Percentiles rank a stretch among this genome's conserved stretches.
Conservation (phyloP, 2,113 vertebrate species). For the Oxygymnocypris stewartii region DNA sequence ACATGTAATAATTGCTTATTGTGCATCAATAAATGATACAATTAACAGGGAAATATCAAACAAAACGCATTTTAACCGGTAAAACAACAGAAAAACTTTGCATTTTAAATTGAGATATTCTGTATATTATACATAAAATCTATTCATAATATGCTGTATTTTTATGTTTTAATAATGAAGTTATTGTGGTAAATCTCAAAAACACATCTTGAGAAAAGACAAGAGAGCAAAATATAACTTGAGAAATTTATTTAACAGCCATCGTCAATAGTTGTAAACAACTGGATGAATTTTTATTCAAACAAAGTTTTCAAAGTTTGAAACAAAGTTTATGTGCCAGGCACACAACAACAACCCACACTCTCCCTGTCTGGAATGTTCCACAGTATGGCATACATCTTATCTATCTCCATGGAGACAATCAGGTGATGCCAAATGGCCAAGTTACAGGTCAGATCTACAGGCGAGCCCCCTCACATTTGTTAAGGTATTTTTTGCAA, state of each 20-base stretch:
- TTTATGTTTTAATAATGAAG: not conserved
- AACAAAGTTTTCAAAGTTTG: not conserved
- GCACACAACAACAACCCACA: constrained; percentile 1
- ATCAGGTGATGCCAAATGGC: not conserved
- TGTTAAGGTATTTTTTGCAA: not conserved
- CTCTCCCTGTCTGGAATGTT: not conserved
- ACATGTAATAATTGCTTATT: constrained; percentile 21
- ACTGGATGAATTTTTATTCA: not conserved
- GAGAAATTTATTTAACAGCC: not conserved
- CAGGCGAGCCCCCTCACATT: not conserved
- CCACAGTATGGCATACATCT: constrained; percentile 2
- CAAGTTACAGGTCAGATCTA: constrained; percentile 15
- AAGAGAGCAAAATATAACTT: not conserved
- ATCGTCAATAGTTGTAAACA: not conserved
- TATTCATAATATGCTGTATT: not conserved
- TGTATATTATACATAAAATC: not conserved
- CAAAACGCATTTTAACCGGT: not conserved
- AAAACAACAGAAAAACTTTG: constrained; percentile 14
- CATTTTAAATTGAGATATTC: constrained; percentile 1
- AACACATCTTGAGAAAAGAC: constrained; percentile 6
- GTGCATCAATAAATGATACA: not conserved
- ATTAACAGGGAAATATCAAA: constrained; percentile 15
- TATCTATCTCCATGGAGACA: too few species aligned
- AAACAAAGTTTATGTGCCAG: not conserved
- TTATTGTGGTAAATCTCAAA: not conserved